A percentile compares a stretch with the other conserved stretches of the same genome.
Evolutionary conservation across 2,888 invertebrate genomes (phyloP).

Genomic region (Petrophora chlorosata): DNA sequence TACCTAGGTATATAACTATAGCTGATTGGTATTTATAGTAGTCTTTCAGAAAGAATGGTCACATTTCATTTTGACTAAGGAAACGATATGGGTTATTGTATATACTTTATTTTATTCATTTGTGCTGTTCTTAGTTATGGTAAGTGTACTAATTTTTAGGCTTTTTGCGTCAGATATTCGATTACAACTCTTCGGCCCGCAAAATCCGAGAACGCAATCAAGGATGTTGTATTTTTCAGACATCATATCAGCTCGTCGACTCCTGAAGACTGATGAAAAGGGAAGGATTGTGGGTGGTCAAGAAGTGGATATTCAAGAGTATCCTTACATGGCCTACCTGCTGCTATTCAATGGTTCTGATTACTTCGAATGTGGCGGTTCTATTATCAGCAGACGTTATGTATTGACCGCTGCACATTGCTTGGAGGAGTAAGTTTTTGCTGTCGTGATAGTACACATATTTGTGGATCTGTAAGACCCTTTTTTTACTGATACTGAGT

Average conservation of each 20-base stretch:
- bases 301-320: conserved; percentile 47
- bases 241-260: conserved; percentile 21
- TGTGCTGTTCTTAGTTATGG: conserved; percentile 12
- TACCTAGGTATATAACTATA: background rate
- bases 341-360: conserved; percentile 39
- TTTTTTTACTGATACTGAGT: no score
- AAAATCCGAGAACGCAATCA: no score
- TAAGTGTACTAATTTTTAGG: conserved; percentile 1
- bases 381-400: conserved; percentile 51
- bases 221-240: no score
- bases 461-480: no score
- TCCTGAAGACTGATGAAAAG: conserved; percentile 1
- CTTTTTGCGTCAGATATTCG: background rate
- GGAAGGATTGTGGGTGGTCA: conserved; percentile 56
- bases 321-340: conserved; percentile 59
- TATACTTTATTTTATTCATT: conserved; percentile 15
- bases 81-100: conserved; percentile 21
- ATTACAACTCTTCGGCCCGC: no score
- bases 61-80: background rate
- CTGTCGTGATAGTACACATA: no score
- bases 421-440: conserved; percentile 37
- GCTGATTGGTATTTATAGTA: conserved; percentile 9
- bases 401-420: conserved; percentile 69
- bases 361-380: conserved; percentile 60
- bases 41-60: background rate